Conservation (phyloP, 2,888 invertebrate species). For the Diarsia brunnea region DNA sequence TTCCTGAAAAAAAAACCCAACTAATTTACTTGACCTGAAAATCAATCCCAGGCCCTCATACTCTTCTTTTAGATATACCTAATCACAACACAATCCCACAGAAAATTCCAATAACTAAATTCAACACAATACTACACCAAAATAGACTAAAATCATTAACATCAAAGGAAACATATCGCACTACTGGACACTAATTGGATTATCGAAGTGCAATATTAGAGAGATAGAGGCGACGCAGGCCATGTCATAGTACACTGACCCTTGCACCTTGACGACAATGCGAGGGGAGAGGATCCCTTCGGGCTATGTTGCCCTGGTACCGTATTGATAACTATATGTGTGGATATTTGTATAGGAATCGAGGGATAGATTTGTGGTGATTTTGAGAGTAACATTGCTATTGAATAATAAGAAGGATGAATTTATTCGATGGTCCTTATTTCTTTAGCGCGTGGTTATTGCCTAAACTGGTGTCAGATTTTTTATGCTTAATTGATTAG, state of each 20-base stretch:
- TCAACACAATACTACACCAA: constrained; percentile 27
- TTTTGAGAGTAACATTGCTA: constrained; percentile 22
- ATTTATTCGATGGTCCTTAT: neutral
- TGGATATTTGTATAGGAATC: constrained; percentile 17
- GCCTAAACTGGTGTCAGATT: too few relatives aligned
- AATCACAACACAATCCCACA: neutral
- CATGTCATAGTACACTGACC: constrained; percentile 85
- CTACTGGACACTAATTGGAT: constrained; percentile 84
- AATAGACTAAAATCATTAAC: constrained; percentile 45
- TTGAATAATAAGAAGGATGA: neutral
- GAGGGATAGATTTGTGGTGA: constrained; percentile 28
- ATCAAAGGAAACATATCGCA: constrained; percentile 79
- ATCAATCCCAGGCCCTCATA: neutral
- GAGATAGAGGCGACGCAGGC: constrained; percentile 79
- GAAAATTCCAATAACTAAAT: constrained; percentile 4
- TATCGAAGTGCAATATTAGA: constrained; percentile 85
- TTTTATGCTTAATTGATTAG: too few relatives aligned
- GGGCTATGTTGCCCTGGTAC: constrained; percentile 59
- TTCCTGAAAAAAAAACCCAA: too few relatives aligned
- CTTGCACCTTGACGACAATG: constrained; percentile 77
- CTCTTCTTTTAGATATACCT: neutral
- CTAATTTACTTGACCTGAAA: neutral
- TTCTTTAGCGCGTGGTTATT: too few relatives aligned
- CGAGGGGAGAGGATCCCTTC: constrained; percentile 62
- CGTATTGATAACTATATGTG: constrained; percentile 46